Evolutionary conservation across 2,888 invertebrate species (phyloP).

Genomic region (Xanthia icteritia): DNA sequence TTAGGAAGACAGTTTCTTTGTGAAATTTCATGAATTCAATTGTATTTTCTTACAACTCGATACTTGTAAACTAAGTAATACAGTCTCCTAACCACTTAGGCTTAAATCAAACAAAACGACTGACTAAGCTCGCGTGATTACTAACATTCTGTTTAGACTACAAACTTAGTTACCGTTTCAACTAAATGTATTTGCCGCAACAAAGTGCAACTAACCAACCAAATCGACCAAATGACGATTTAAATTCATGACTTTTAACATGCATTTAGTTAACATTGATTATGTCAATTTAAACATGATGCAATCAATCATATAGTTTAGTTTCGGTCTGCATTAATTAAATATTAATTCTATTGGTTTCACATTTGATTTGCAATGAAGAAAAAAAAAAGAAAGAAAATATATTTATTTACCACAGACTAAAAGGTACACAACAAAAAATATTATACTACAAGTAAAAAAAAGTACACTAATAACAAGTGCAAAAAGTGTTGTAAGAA

Average conservation of each 20-base stretch:
- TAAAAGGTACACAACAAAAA: too few species aligned
- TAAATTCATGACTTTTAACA: conserved; percentile 8
- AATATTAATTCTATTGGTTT: background rate
- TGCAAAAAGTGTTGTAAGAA: too few species aligned
- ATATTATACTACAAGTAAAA: too few species aligned
- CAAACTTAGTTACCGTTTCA: conserved; percentile 32
- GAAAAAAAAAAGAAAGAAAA: too few species aligned
- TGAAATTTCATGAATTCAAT: background rate
- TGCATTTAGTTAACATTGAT: background rate
- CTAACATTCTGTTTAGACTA: conserved; percentile 27
- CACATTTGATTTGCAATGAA: background rate
- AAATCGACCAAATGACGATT: conserved; percentile 16
- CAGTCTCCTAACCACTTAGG: conserved; percentile 1
- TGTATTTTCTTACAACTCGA: background rate
- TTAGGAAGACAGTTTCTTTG: background rate
- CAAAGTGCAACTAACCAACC: conserved; percentile 24
- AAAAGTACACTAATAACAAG: too few species aligned
- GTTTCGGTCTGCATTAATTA: background rate
- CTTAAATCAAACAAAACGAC: conserved; percentile 20
- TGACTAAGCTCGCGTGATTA: conserved; percentile 25
- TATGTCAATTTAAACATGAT: conserved; percentile 8
- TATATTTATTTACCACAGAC: too few species aligned
- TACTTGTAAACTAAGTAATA: conserved; percentile 15
- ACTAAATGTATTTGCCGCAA: conserved; percentile 37
- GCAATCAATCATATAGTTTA: background rate